phyloP scores from a whole-genome alignment of 2,888 invertebrate species.

The Drosophila limbata region DNA sequence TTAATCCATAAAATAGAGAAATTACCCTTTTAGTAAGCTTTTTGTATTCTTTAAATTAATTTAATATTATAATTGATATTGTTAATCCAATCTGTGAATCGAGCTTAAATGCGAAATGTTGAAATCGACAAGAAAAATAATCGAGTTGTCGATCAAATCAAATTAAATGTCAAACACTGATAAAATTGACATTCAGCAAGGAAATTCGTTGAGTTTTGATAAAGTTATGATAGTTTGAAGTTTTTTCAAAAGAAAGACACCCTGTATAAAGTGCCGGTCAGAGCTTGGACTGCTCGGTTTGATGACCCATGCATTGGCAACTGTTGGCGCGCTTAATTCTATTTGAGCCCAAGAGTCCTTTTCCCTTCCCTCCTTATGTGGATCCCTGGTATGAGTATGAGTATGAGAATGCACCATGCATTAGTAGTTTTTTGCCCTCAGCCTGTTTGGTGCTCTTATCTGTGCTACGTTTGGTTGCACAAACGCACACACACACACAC shows the following conservation, averaged over 20 bases:
- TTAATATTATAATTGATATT: no score
- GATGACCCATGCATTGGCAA: constrained; percentile 70
- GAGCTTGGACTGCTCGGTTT: constrained; percentile 57
- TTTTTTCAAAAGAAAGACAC: constrained; percentile 13
- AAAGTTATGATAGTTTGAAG: no score
- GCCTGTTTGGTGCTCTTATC: constrained; percentile 56
- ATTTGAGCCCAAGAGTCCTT: constrained; percentile 62
- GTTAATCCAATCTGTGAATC: no score
- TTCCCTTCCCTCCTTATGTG: background rate
- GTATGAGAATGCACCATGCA: constrained; percentile 35
- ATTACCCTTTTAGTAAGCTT: no score
- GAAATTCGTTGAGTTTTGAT: no score
- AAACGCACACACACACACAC: constrained; percentile 34
- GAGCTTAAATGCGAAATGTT: no score
- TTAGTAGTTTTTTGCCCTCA: constrained; percentile 74
- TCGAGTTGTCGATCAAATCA: no score
- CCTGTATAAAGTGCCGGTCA: constrained; percentile 32
- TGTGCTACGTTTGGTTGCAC: constrained; percentile 51
- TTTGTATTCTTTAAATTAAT: no score
- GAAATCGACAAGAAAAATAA: no score
- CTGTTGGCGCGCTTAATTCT: constrained; percentile 70
- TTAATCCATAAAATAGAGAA: no score
- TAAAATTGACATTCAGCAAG: no score
- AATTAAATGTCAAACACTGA: no score
- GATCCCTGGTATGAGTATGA: background rate